phyloP scores from a whole-genome alignment of 2,797 vertebrate genomes.

The Darevskia nairensis region DNA sequence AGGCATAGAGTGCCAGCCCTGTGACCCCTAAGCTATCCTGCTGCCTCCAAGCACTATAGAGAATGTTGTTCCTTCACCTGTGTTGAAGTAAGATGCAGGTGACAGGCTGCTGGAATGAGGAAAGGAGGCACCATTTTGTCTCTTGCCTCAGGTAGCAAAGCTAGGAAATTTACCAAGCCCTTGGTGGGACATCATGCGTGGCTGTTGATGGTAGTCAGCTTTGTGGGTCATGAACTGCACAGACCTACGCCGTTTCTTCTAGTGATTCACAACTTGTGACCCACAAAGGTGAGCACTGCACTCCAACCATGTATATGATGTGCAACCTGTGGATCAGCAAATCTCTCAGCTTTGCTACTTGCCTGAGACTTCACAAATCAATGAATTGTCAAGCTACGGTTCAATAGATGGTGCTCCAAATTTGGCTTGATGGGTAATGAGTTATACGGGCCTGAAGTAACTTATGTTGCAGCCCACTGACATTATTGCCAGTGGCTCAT shows the following conservation, averaged over 20 bases:
- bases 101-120: too few relatives aligned
- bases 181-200: neutral
- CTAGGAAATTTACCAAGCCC: neutral
- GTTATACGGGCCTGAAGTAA: neutral
- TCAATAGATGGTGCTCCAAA: too few relatives aligned
- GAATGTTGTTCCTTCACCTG: too few relatives aligned
- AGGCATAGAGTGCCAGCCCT: too few relatives aligned
- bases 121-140: too few relatives aligned
- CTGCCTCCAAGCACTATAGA: too few relatives aligned
- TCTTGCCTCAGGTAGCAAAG: neutral
- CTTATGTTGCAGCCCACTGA: neutral
- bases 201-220: neutral
- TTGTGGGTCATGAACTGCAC: neutral
- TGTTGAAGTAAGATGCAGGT: too few relatives aligned
- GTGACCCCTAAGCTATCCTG: too few relatives aligned
- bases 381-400: neutral
- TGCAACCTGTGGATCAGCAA: neutral
- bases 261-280: neutral
- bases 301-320: neutral
- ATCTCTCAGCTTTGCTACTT: neutral
- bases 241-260: neutral
- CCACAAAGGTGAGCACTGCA: neutral
- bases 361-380: neutral
- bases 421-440: neutral
- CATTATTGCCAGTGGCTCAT: neutral